phyloP scores from a whole-genome alignment of 64 coral and sea anemone species.

The Actinia tenebrosa region DNA sequence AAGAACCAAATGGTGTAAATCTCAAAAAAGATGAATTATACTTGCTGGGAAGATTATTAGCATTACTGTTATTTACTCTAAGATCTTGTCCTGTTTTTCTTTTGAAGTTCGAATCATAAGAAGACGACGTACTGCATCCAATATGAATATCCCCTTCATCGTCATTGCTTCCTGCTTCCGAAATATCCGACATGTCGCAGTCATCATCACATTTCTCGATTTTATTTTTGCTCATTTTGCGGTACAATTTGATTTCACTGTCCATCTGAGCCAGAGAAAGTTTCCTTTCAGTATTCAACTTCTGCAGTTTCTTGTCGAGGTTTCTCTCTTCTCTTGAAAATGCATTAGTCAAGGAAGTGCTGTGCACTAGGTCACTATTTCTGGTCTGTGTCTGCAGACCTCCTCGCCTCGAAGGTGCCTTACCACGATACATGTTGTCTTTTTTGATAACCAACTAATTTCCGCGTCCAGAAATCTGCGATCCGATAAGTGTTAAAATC shows the following conservation, averaged over 20 bases:
- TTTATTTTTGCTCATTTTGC: not conserved
- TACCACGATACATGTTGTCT: not conserved
- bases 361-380: not conserved
- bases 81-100: not conserved
- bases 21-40: not conserved
- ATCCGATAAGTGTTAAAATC: not conserved
- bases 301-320: not conserved
- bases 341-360: not conserved
- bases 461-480: not conserved
- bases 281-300: not conserved
- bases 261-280: not conserved
- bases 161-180: not conserved
- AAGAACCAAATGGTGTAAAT: not conserved
- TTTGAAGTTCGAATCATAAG: not conserved
- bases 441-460: not conserved
- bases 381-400: not conserved
- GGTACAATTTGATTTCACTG: not conserved
- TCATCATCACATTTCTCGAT: not conserved
- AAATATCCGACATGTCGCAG: not conserved
- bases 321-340: slow-evolving; percentile 2
- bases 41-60: not conserved
- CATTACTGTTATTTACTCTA: not conserved
- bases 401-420: not conserved
- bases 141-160: not conserved
- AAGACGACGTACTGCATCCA: not conserved